Evolutionary conservation across 1,140 invertebrate genomes (phyloP), one percentile per base, ranked within the genome.

Genomic region (Drosophila subobscura): DNA sequence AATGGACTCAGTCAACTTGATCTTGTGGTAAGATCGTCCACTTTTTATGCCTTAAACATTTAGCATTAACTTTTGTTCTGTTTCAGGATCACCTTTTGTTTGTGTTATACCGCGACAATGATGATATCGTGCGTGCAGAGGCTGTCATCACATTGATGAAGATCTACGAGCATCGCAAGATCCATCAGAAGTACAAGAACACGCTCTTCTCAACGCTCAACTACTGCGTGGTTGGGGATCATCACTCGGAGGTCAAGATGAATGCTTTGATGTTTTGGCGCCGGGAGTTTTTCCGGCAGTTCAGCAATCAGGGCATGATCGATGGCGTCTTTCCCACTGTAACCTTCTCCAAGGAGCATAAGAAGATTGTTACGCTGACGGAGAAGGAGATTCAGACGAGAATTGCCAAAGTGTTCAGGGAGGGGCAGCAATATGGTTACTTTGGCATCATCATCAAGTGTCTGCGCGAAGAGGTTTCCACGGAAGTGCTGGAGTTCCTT

Each of bases 241-340:
- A 96, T 45, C 94, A 96, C 77, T 96, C 96, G 95, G 96, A 96
- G 90, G 95, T 96, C 0, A 96, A 96, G 89, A 77, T 95, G 0
- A 94, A 93, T 51, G 94, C 95, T 0, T 78, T 97, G 0, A 91
- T 93, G 47, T 96, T 95, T 70, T 97, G 96, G 96, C 92, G 93
- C 41, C 90, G 93, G 23, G 94, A 95, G 12, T 95, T 96, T 12
- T 92, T 93, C 12, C 93, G 93, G 2, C 92, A 94, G 65, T 86
- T 96, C 2, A 93, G 92, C 0, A 93, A 96, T 79, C 95, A 96
- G 91, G 96, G 96, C 27, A 96, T 96, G 95, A 93, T 96, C 1
- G 95, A 97, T 79, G 95, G 95, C 0, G 92, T 92, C 0, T 97
- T 97, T 91, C 96, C 96, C 0, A 93, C 93, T 0, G 94, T 96